These are phyloP conservation scores for Megalurothrips usitatus DNA, from an alignment of 2,888 invertebrate species.

Conservation along the genomic window DNA sequence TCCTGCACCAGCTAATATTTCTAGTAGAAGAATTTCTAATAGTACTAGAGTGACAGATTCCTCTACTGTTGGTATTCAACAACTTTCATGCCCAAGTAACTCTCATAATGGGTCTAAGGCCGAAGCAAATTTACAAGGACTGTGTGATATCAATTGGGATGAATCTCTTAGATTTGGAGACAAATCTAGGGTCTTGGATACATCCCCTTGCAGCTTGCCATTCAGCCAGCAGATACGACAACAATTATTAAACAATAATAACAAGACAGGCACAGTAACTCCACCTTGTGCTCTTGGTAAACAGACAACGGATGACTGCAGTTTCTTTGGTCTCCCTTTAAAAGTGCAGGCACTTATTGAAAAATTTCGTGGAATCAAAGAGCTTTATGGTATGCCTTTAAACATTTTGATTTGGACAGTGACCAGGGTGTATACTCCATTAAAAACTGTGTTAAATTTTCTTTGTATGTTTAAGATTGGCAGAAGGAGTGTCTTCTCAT, in stretches of 20 bases:
- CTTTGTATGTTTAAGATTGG: constrained; percentile 66
- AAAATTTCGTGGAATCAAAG: constrained; percentile 69
- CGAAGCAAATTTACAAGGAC: not conserved
- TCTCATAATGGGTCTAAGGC: not conserved
- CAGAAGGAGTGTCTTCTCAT: constrained; percentile 85
- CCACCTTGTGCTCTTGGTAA: not conserved
- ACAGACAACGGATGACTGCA: not conserved
- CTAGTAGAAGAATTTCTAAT: not conserved
- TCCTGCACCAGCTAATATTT: not conserved
- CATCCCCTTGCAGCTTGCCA: not conserved
- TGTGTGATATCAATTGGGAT: not conserved
- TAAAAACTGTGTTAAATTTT: constrained; percentile 29
- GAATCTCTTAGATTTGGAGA: not conserved
- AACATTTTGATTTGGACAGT: not conserved
- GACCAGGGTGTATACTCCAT: not conserved
- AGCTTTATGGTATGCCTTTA: constrained; percentile 65
- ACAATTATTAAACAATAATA: not conserved
- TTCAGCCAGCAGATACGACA: not conserved
- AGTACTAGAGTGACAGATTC: not conserved
- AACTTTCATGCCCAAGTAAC: not conserved
- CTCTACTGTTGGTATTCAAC: not conserved
- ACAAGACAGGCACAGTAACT: not conserved
- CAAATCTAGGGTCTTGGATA: not conserved
- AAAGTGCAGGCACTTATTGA: constrained; percentile 66
- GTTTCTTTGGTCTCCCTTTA: constrained; percentile 75